Conservation (phyloP, 2,113 vertebrate genomes). For the Coryphaenoides rupestris region DNA sequence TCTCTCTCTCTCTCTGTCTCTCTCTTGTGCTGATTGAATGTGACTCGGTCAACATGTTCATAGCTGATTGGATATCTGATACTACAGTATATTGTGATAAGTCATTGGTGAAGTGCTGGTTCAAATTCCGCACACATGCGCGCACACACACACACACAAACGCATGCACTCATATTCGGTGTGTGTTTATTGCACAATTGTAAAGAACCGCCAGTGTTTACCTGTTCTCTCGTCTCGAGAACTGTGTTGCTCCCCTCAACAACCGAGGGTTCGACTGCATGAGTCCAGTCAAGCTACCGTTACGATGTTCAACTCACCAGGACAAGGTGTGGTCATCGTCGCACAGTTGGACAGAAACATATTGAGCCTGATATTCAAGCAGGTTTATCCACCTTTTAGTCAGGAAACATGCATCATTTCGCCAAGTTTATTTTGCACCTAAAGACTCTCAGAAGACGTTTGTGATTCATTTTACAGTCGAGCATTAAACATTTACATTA, state of each 20-base stretch:
- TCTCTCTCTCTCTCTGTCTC: slow-evolving; percentile 30
- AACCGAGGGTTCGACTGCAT: slow-evolving; percentile 27
- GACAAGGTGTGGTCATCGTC: neutral
- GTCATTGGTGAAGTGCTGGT: slow-evolving; percentile 8
- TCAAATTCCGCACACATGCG: slow-evolving; percentile 11
- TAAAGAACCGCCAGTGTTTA: slow-evolving; percentile 22
- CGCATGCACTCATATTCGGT: slow-evolving; percentile 57
- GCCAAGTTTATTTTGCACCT: no score
- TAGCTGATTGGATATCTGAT: slow-evolving; percentile 24
- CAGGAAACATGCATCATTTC: no score
- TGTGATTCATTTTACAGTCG: no score
- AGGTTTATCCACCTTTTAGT: no score
- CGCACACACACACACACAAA: slow-evolving; percentile 17
- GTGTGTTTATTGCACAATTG: slow-evolving; percentile 46
- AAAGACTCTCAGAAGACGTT: no score
- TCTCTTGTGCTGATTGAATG: slow-evolving; percentile 60
- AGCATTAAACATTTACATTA: no score
- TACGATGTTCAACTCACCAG: no score
- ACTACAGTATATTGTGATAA: slow-evolving; percentile 30
- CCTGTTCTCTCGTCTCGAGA: no score
- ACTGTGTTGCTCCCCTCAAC: neutral
- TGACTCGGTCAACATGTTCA: slow-evolving; percentile 48
- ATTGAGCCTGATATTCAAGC: neutral
- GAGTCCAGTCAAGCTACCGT: no score
- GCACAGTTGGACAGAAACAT: neutral